Base-by-base conservation (phyloP, 92 coral and sea anemone species). In the Epizoanthus ramosus region DNA sequence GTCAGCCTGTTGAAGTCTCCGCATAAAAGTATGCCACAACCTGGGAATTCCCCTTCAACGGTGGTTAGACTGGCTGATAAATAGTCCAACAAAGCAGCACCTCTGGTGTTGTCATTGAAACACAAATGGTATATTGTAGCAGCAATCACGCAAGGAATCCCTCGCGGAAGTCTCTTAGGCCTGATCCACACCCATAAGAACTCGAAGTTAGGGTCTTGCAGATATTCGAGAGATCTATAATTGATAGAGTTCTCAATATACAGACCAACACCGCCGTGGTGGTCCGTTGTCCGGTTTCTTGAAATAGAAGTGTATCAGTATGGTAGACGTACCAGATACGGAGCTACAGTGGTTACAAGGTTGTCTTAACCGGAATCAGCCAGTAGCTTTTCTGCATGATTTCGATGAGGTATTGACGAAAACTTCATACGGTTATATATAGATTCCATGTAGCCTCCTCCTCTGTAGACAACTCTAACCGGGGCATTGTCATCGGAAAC, bases 231-330 rank as follows among this genome's bases (percentile, higher is more conserved):
- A 52, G 28, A 19, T 81, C 52, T 81, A 60, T 43, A 74, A 18
- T 47, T 75, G 68, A 87, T 81, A 13, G 63, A 63, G 79, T 87
- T 72, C 54, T 85, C 64, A 21, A 88, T 70, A 59, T 69, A 70
- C 17, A 88, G 81, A 17, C 86, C 85, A 79, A 88, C 83, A 12
- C 89, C 89, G 24, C 89, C 89, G 57, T 89, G 89, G 57, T 25
- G 31, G 33, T 71, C 87, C 25, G 64, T 73, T 24, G 70, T 80
- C 15, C 92, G 68, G 64, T 85, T 85, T 33, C 77, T 75, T n/a
- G 66, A 73, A 70, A 75, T 80, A 57, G 85, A 88, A 73, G 68
- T 31, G 52, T 84, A 90, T 8, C 76, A n/a, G n/a, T n/a, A n/a
- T n/a, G n/a, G n/a, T n/a, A n/a, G n/a, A n/a, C n/a, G n/a, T n/a